A percentile compares a stretch with the other conserved stretches of the same genome.
phyloP scores from a whole-genome alignment of 1,140 invertebrate species.

The honey bee (Apis mellifera) region DNA sequence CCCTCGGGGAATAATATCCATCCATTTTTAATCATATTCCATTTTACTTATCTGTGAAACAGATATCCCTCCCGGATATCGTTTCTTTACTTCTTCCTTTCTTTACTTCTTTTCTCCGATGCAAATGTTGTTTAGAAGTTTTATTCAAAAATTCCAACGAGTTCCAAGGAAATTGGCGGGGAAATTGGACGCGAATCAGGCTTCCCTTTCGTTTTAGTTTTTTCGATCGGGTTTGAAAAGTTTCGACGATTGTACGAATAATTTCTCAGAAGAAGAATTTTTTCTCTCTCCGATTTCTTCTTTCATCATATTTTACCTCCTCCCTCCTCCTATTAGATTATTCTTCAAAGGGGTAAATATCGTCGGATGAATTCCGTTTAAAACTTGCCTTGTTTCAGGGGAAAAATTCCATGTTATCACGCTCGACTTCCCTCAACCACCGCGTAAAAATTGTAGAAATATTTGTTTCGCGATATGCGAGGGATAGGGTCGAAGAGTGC shows the following conservation, averaged over 20 bases:
- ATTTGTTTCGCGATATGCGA: background rate
- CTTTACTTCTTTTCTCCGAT: background rate
- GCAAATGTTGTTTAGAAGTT: constrained; percentile 17
- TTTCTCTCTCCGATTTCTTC: background rate
- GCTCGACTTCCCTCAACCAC: background rate
- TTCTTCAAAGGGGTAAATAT: background rate
- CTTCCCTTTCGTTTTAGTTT: background rate
- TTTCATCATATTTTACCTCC: background rate
- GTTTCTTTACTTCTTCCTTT: background rate
- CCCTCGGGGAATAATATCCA: background rate
- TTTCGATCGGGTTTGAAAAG: background rate
- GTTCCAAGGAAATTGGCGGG: background rate
- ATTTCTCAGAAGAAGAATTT: background rate
- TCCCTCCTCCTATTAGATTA: background rate
- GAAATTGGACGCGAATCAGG: background rate
- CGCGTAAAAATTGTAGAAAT: constrained; percentile 2
- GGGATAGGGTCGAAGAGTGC: background rate
- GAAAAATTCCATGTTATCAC: background rate
- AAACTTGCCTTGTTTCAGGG: background rate
- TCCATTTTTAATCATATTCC: constrained; percentile 21
- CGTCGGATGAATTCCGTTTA: background rate
- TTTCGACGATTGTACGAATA: background rate
- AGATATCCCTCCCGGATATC: background rate
- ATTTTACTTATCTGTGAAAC: background rate
- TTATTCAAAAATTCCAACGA: constrained; percentile 14